Evolutionary conservation across 2,113 vertebrate species (phyloP), one percentile per base, ranked within the genome.

Genomic region (Oceanites oceanicus): DNA sequence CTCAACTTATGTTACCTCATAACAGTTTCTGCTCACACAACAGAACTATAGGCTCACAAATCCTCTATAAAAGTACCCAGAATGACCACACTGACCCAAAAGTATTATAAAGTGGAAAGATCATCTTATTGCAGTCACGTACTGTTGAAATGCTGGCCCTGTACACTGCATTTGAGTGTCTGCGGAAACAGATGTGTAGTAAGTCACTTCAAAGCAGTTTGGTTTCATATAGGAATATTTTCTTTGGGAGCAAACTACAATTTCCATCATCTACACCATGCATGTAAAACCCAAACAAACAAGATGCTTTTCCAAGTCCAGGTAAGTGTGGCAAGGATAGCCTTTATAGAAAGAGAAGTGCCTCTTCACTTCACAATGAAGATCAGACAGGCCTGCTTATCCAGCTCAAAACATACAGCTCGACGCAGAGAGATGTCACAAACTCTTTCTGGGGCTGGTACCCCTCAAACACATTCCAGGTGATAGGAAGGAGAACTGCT

Each of bases 1-100:
- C 95, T 98, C 97, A 95, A 97, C 97, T 98, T 96, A 97, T 82
- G 97, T 98, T 97, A 97, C 96, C 94, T 97, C 95, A 73, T 97
- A 96, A 97, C 94, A 90, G 68, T 95, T 96, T 96, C 93, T 94
- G 92, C 91, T 97, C 96, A 83, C 86, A 86, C 32, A 81, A 95
- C 78, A 88, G 40, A 94, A 90, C 94, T 95, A 13, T 19, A 55
- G 70, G 90, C 93, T 97, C 93, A 26, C 97, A 96, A 88, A 97
- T 97, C 95, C 92, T 93, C 92, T 34, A 55, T 70, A 76, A 76
- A 74, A 86, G 47, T 26, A 73, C 55, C 13, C 26, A 86, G 49
- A 62, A 83, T 71, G 96, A 55, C 95, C 59, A 95, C 47, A n/a
- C 40, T 72, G 47, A 84, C 72, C 47, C 94, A 74, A 22, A 90